Percentiles rank a stretch among this genome's conserved stretches.
Conservation (phyloP, 1,140 invertebrate genomes). For the Pygmarrhopalites habei region DNA sequence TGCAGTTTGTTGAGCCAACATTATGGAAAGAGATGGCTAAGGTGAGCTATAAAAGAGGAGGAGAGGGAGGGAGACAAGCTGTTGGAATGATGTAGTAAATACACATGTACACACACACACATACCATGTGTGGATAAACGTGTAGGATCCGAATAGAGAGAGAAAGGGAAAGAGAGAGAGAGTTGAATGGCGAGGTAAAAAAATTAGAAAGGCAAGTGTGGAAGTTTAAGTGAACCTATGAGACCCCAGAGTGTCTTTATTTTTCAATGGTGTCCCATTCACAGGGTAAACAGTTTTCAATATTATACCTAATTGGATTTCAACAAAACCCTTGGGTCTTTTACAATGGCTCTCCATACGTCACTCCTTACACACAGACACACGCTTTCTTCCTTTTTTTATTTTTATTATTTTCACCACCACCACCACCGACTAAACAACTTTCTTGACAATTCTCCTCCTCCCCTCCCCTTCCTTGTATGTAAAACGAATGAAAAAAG, state of each 20-base stretch:
- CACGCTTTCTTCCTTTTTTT: not conserved
- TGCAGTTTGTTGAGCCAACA: too few species aligned
- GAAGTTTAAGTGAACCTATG: slow-evolving; percentile 13
- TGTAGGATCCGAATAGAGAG: too few species aligned
- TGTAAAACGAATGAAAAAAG: too few species aligned
- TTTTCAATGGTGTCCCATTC: slow-evolving; percentile 14
- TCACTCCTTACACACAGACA: not conserved
- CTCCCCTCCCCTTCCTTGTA: not conserved
- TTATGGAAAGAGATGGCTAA: too few species aligned
- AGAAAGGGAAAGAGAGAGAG: not conserved
- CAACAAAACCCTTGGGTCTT: slow-evolving; percentile 1
- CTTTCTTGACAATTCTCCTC: not conserved
- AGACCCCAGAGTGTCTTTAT: slow-evolving; percentile 6
- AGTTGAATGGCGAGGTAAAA: not conserved
- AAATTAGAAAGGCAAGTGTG: not conserved
- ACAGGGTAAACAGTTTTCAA: slow-evolving; percentile 10
- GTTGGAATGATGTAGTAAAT: too few species aligned
- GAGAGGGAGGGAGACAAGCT: too few species aligned
- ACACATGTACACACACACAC: too few species aligned
- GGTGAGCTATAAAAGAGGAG: too few species aligned
- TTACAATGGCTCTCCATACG: slow-evolving; percentile 1
- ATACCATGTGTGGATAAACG: too few species aligned
- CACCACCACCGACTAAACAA: too few species aligned
- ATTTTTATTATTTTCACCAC: not conserved
- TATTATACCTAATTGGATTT: slow-evolving; percentile 15